Base-by-base conservation (phyloP, 2,888 invertebrate species). In the Acrocyrtus sp. region DNA sequence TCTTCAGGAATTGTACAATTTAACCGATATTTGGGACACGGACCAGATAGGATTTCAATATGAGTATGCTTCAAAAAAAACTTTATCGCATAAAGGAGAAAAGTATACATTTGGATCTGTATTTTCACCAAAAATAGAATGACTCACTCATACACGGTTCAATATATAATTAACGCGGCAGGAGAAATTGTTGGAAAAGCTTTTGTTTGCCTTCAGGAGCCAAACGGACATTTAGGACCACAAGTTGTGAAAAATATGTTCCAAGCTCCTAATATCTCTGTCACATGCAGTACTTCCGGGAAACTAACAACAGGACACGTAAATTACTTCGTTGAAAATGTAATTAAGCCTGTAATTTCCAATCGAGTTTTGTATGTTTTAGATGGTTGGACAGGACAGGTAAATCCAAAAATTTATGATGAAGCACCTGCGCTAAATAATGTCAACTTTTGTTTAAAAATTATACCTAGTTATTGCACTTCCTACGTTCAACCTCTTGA, bases 31-130 rank as follows among this genome's bases (percentile, higher is more conserved):
- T 22, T 58, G 47, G 48, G 58, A 67, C 26, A 67, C 67, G 2
- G 67, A 67, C 39, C 67, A 67, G 48, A 39, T 41, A 8, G 67
- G 67, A 26, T 67, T 67, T 50, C 10, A 2, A 12, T 58, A 58
- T 41, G 50, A 58, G 22, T 47, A 47, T 10, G 1, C 50, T 12
- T 48, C 34, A 2, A 39, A 22, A 2, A 21, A 54, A 43, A 66
- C 56, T 3, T 19, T 66, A 10, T 45, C 66, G 2, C 27, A 3
- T 5, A 45, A 19, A 53, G 56, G 66, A 1, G 66, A 66, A 27
- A 24, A 17, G 24, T 21, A 4, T 43, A 27, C 29, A 10, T 22
- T 66, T 66, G 66, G 66, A 1, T 15, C 45, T 4, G 56, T 10
- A 1, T 34, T 54, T 10, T 66, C 66, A 17, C 66, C 66, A 21